These are phyloP conservation scores for Pandion haliaetus DNA, from an alignment of 2,113 vertebrate genomes.

Conservation along the genomic window DNA sequence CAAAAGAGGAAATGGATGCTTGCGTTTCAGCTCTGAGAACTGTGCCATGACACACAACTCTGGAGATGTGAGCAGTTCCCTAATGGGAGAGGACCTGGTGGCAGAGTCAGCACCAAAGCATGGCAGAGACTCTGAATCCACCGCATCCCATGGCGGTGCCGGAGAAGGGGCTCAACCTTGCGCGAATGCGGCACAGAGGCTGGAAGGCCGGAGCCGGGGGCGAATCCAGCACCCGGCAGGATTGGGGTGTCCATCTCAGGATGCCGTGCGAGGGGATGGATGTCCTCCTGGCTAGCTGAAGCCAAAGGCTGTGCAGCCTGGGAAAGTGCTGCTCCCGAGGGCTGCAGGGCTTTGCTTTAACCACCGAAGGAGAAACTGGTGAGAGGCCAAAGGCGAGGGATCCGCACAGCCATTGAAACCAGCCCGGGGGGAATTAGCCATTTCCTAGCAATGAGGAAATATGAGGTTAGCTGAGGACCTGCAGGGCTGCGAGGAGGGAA, in stretches of 20 bases:
- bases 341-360: not conserved
- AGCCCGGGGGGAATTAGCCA: conserved; percentile 36
- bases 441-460: conserved; percentile 51
- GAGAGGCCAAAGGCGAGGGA: conserved; percentile 11
- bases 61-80: rapidly evolving
- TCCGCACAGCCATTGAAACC: conserved; percentile 31
- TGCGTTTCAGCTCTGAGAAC: not conserved
- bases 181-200: not conserved
- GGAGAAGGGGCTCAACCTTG: not conserved
- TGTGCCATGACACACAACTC: not conserved
- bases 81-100: not conserved
- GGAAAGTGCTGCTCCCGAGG: not conserved
- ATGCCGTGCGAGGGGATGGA: not conserved
- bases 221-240: rapidly evolving
- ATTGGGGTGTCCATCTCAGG: rapidly evolving
- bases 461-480: not conserved
- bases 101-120: not conserved
- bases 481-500: not conserved
- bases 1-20: not conserved
- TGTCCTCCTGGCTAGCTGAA: not conserved
- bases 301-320: not conserved
- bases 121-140: rapidly evolving
- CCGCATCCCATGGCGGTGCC: rapidly evolving
- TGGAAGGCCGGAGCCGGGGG: not conserved
- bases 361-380: conserved; percentile 6